A percentile compares a stretch with the other conserved stretches of the same genome.
These are phyloP conservation scores for Philonicus albiceps DNA, from an alignment of 2,888 invertebrate genomes.

Conservation along the genomic window DNA sequence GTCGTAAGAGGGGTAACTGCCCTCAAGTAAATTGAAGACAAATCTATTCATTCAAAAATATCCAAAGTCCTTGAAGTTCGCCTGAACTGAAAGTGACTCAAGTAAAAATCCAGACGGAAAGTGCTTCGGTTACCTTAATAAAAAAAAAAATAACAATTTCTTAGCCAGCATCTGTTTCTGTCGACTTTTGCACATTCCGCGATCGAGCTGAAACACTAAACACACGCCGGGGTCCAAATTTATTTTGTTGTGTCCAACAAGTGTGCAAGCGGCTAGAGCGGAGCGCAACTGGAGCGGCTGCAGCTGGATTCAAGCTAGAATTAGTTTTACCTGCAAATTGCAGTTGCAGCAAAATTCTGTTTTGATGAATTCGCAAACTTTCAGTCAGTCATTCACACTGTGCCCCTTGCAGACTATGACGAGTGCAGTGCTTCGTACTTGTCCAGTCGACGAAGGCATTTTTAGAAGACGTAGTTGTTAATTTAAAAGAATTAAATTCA, in stretches of 20 bases:
- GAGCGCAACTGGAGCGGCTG: background rate
- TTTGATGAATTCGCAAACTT: background rate
- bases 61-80: background rate
- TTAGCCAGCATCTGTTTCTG: background rate
- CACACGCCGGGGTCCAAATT: background rate
- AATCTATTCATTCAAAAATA: background rate
- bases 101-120: slow-evolving; percentile 26
- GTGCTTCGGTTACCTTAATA: background rate
- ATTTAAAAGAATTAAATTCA: background rate
- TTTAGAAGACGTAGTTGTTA: background rate
- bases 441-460: background rate
- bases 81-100: background rate
- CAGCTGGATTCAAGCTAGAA: background rate
- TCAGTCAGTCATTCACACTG: slow-evolving; percentile 35
- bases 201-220: slow-evolving; percentile 1
- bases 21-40: background rate
- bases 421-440: background rate
- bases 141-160: background rate
- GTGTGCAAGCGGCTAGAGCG: background rate
- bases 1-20: background rate
- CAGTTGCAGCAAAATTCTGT: background rate
- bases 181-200: background rate
- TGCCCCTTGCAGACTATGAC: background rate
- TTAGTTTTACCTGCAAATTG: background rate
- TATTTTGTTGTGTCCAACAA: background rate